Percentiles rank a stretch among this genome's conserved stretches.
Evolutionary conservation across 2,797 vertebrate species (phyloP).

Genomic region (Phyllotis vaccarum): DNA sequence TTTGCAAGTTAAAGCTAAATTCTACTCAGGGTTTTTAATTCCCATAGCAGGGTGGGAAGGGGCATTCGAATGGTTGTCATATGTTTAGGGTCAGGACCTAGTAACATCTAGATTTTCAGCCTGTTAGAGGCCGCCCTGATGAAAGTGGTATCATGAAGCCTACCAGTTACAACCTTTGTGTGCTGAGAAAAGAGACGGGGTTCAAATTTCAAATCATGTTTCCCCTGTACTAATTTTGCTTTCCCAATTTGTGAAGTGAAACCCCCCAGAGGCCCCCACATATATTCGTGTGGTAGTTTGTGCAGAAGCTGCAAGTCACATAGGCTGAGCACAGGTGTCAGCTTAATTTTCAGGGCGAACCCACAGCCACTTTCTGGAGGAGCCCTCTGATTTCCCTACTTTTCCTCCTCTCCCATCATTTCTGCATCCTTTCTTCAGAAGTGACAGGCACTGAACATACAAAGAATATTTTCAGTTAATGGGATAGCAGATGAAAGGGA

Average conservation of each 20-base stretch:
- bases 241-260: neutral
- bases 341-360: neutral
- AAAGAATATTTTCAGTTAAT: constrained; percentile 35
- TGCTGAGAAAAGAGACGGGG: neutral
- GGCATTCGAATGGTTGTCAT: neutral
- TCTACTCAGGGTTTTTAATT: neutral
- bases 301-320: neutral
- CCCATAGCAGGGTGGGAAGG: neutral
- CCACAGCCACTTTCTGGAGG: neutral
- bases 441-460: neutral
- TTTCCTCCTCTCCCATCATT: neutral
- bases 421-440: neutral
- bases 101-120: neutral
- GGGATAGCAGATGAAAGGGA: constrained; percentile 32
- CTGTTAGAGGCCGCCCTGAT: neutral
- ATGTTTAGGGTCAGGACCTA: neutral
- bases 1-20: neutral
- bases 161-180: neutral
- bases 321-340: neutral
- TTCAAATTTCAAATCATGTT: neutral
- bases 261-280: neutral
- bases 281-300: constrained; percentile 18
- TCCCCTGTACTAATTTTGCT: neutral
- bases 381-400: too few species aligned
- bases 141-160: neutral